Evolutionary conservation across 2,113 vertebrate species (phyloP).

Genomic region (Bufo gargarizans): DNA sequence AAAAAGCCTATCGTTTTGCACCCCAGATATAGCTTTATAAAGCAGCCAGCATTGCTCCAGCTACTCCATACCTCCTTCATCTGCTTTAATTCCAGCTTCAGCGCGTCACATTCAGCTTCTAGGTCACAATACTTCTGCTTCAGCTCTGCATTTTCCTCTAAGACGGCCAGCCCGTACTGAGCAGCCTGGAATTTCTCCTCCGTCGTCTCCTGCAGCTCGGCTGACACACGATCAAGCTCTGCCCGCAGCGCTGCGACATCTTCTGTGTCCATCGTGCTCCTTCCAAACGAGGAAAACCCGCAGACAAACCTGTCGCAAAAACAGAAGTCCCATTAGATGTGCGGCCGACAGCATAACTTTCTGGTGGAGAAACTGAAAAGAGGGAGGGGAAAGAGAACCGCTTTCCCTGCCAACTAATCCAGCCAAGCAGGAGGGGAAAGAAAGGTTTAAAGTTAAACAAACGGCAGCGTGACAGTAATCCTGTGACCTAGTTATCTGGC

Average conservation of each 20-base stretch:
- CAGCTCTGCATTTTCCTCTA: constrained; percentile 80
- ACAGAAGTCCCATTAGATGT: not conserved
- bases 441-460: constrained; percentile 7
- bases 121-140: constrained; percentile 75
- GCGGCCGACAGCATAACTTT: not conserved
- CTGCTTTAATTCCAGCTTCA: constrained; percentile 76
- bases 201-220: constrained; percentile 82
- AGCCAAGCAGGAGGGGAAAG: not conserved
- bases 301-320: not conserved
- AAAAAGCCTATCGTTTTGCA: too few species aligned
- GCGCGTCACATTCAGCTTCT: constrained; percentile 77
- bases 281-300: not conserved
- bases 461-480: constrained; percentile 3
- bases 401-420: constrained; percentile 6
- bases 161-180: constrained; percentile 80
- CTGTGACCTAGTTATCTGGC: constrained; percentile 1
- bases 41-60: too few species aligned
- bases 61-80: constrained; percentile 74
- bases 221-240: constrained; percentile 75
- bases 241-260: constrained; percentile 66
- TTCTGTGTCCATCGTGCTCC: not conserved
- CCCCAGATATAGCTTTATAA: too few species aligned
- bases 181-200: constrained; percentile 84
- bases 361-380: not conserved
- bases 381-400: not conserved